Base-by-base conservation (phyloP, 2,113 vertebrate species). In the Prolemur simus region DNA sequence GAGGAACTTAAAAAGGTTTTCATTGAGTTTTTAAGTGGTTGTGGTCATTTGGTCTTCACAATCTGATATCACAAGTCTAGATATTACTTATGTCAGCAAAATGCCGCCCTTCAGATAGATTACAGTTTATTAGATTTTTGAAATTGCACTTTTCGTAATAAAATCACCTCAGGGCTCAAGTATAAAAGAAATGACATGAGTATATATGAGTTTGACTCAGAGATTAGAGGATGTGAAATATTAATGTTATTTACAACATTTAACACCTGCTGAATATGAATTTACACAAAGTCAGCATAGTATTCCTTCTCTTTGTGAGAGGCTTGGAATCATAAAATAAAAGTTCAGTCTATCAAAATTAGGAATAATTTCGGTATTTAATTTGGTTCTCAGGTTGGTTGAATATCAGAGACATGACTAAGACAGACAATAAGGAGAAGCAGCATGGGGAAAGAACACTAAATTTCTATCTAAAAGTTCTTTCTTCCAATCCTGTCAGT, bases 201-300 rank as follows among this genome's bases (percentile, higher is more conserved):
- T 77, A 5, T 58, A 91, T 56, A 66, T 68, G 66, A 42, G 45
- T 97, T 88, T 95, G 63, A 97, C 45, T 68, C 15, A 93, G 77
- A 73, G 12, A 68, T 97, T 85, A 80, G 9, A 96, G 87, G 66
- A 52, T 87, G 47, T 96, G 45, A 96, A 97, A 92, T 97, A 90
- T 85, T 96, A 93, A 94, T 96, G 47, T 6, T 85, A 83, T 93
- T 96, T 90, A 74, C 15, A 87, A 47, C 76, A 87, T 49, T 69
- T 63, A 73, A 56, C 18, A 69, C 32, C 91, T 74, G 64, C 54
- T 64, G 42, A 74, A 94, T 82, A 58, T 58, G 91, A 73, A 89
- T 92, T 27, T 39, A 29, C 17, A 37, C 18, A 15, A 94, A 80
- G 39, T 95, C 18, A 92, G 52, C 54, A 45, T 74, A 32, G 6